These are phyloP conservation scores for Thymelicus acteon DNA, from an alignment of 2,888 invertebrate species.

Conservation along the genomic window DNA sequence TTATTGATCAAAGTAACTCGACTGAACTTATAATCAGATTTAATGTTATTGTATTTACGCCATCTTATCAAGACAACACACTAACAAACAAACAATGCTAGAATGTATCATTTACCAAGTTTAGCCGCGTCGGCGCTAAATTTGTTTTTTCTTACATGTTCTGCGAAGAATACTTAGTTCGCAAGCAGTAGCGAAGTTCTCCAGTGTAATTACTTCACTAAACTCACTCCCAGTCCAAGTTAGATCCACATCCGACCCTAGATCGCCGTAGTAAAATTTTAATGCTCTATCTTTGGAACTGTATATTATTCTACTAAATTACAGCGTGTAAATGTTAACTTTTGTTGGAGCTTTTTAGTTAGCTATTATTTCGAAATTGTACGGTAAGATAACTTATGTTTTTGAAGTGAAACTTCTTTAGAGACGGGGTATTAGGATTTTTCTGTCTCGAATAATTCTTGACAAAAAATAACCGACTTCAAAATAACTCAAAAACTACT, in stretches of 20 bases:
- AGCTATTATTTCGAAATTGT: no score
- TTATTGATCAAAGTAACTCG: no score
- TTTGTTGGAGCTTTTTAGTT: background rate
- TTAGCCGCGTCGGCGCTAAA: background rate
- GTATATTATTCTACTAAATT: constrained; percentile 6
- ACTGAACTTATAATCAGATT: background rate
- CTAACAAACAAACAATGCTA: background rate
- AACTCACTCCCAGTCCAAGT: constrained; percentile 8
- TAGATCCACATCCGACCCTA: constrained; percentile 15
- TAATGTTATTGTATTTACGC: background rate
- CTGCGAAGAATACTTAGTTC: constrained; percentile 7
- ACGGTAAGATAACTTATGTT: no score
- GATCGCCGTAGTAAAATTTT: constrained; percentile 16
- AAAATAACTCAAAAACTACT: no score
- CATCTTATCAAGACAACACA: background rate
- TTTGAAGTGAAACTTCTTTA: no score
- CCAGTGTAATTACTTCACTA: constrained; percentile 9
- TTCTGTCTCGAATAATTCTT: no score
- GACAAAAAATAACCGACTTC: no score
- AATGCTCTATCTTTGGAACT: constrained; percentile 17
- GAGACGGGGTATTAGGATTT: no score
- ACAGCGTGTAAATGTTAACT: background rate
- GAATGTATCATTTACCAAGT: background rate
- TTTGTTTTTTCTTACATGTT: constrained; percentile 2
- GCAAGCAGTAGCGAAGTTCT: constrained; percentile 6